Evolutionary conservation across 2,797 vertebrate genomes (phyloP).

Genomic region (Pelodytes ibericus): DNA sequence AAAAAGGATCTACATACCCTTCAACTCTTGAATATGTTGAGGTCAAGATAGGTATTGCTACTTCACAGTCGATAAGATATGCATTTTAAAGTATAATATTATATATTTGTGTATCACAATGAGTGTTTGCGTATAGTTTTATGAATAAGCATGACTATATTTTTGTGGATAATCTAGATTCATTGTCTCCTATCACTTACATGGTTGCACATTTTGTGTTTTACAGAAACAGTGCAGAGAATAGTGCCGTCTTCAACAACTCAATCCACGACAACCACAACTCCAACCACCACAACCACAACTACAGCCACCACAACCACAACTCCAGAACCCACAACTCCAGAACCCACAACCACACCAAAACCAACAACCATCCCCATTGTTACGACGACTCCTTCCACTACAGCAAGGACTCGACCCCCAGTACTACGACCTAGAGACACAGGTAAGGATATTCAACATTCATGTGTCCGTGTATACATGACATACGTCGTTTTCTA

Average conservation of each 20-base stretch:
- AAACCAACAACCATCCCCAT: constrained; percentile 59
- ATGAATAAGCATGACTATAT: too few species aligned
- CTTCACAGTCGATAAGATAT: too few species aligned
- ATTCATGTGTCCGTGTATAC: too few species aligned
- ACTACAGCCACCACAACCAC: constrained; percentile 35
- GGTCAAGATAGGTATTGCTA: constrained; percentile 80
- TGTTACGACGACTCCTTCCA: constrained; percentile 55
- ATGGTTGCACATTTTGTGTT: background rate
- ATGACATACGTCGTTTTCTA: too few species aligned
- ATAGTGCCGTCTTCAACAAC: constrained; percentile 6
- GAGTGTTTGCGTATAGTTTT: too few species aligned
- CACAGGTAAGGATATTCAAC: constrained; percentile 68
- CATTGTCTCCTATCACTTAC: too few species aligned
- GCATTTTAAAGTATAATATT: too few species aligned
- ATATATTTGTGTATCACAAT: too few species aligned
- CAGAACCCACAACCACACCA: constrained; percentile 54
- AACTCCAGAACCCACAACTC: constrained; percentile 44
- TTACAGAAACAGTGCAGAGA: constrained; percentile 35
- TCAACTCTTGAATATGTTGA: constrained; percentile 83
- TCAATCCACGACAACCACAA: background rate
- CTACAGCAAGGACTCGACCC: constrained; percentile 65
- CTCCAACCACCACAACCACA: constrained; percentile 33
- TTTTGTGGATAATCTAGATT: too few species aligned
- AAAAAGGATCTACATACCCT: constrained; percentile 90
- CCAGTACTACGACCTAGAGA: constrained; percentile 74